Percentiles rank a stretch among this genome's conserved stretches.
These are phyloP conservation scores for Embidobia sp. DNA, from an alignment of 2,888 invertebrate species.

Conservation along the genomic window DNA sequence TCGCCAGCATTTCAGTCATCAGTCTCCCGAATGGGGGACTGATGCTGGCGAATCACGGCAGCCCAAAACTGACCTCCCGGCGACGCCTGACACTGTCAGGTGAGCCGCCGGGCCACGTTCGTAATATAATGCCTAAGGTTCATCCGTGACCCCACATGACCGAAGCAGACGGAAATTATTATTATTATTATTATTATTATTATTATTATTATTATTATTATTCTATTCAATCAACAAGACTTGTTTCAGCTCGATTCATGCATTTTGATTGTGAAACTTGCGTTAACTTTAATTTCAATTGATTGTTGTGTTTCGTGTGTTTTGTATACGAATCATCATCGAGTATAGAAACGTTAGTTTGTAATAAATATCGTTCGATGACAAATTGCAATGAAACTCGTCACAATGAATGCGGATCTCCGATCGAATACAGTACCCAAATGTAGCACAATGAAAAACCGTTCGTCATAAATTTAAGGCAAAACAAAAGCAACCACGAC, in stretches of 20 bases:
- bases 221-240: slow-evolving; percentile 30
- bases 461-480: slow-evolving; percentile 38
- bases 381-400: slow-evolving; percentile 35
- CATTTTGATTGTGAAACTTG: slow-evolving; percentile 26
- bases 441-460: slow-evolving; percentile 47
- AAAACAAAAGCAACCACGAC: slow-evolving; percentile 25
- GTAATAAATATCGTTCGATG: slow-evolving; percentile 2
- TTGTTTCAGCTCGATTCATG: slow-evolving; percentile 32
- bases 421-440: slow-evolving; percentile 32
- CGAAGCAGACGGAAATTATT: too few species aligned
- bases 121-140: too few species aligned
- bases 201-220: too few species aligned
- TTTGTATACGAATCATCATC: slow-evolving; percentile 13
- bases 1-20: too few species aligned
- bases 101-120: too few species aligned
- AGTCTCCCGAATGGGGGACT: too few species aligned
- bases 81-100: too few species aligned
- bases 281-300: slow-evolving; percentile 6
- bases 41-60: too few species aligned
- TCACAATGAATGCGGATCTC: slow-evolving; percentile 41
- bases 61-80: too few species aligned
- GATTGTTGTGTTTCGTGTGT: slow-evolving; percentile 14
- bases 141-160: too few species aligned
- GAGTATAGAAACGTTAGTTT: slow-evolving; percentile 5
- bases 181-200: too few species aligned